Conservation (phyloP, 2,113 vertebrate species). For the Macroglossus sobrinus region DNA sequence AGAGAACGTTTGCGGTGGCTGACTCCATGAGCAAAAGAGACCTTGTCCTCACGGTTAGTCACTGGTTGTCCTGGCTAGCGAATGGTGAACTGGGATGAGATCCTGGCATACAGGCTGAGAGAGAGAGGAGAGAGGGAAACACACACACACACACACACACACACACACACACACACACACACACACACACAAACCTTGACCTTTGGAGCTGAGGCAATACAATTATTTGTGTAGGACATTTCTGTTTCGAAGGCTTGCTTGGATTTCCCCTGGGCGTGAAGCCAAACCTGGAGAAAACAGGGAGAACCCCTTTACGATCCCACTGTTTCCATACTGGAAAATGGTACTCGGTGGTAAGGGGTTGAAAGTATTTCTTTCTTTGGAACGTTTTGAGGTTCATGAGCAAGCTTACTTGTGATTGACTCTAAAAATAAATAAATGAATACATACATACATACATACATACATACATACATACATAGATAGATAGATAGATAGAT, state of each 20-base stretch:
- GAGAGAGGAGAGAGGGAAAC: too few species aligned
- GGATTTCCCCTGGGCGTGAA: conserved; percentile 46
- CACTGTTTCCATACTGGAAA: background rate
- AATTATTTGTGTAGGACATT: conserved; percentile 63
- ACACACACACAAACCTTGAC: background rate
- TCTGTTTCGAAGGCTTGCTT: background rate
- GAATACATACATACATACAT: too few species aligned
- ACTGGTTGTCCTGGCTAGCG: background rate
- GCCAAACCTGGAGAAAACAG: conserved; percentile 20
- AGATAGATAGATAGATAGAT: too few species aligned
- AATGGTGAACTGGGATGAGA: background rate
- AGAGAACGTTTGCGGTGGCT: conserved; percentile 33
- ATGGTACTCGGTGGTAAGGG: background rate
- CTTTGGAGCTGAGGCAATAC: conserved; percentile 50
- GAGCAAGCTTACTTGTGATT: background rate
- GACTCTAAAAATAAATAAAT: background rate
- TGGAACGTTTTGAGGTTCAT: conserved; percentile 3
- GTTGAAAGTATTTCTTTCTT: conserved; percentile 12
- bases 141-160: too few species aligned
- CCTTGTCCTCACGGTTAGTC: background rate
- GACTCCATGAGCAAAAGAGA: conserved; percentile 51
- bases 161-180: background rate
- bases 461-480: too few species aligned
- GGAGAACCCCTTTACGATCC: conserved; percentile 20
- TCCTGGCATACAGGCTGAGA: background rate